Conservation (phyloP, 2,113 vertebrate species). For the Protobothrops flavoviridis region DNA sequence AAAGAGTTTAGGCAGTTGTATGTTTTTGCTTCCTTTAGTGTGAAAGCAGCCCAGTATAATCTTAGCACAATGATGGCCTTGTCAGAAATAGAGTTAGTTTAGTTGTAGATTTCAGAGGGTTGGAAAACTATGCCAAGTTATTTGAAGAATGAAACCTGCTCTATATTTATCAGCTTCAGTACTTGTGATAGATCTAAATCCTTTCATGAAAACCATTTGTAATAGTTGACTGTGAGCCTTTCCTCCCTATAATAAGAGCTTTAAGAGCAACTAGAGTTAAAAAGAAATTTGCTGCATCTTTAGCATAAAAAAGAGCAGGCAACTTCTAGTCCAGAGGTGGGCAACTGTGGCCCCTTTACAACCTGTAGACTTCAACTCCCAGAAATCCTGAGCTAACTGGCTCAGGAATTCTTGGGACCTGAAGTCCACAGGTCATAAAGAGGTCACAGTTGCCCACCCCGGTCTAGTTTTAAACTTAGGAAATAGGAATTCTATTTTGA, state of each 20-base stretch:
- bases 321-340: neutral
- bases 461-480: neutral
- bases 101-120: neutral
- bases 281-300: neutral
- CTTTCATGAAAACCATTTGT: neutral
- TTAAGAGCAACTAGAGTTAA: neutral
- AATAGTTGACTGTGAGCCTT: neutral
- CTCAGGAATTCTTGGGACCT: neutral
- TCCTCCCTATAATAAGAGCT: neutral
- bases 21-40: neutral
- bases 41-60: neutral
- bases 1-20: neutral
- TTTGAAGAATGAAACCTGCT: neutral
- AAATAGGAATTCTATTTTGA: neutral
- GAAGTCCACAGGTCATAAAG: neutral
- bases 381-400: neutral
- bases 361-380: neutral
- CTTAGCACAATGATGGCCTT: neutral
- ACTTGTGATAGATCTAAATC: neutral
- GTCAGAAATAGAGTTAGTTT: neutral
- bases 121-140: neutral
- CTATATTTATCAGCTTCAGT: neutral
- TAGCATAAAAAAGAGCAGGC: neutral
- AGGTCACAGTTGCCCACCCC: too few relatives aligned
- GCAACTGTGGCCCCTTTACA: neutral